Evolutionary conservation across 2,888 invertebrate genomes (phyloP), one percentile per base, ranked within the genome.

Genomic region (Dasypogon diadema): DNA sequence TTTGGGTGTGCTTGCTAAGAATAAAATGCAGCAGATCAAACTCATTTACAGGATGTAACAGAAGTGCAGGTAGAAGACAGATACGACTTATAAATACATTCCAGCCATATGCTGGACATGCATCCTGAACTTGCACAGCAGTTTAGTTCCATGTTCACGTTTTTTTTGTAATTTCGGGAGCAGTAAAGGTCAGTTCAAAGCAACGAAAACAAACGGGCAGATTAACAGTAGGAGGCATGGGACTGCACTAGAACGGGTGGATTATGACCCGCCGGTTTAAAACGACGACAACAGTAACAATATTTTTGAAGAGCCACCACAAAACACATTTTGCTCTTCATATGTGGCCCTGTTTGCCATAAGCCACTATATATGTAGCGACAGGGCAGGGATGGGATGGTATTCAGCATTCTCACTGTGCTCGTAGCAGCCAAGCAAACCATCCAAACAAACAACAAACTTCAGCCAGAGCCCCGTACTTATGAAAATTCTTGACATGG

Each of bases 401-500:
- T 12, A 42, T 42, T 42, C 8, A 42, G 42, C 1, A 42, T 42
- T 12, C n/a, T 3, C n/a, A n/a, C n/a, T 12, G 2, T 12, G 1
- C 42, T 12, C 42, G 16, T 21, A 16, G 18, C 8, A 1, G n/a
- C 21, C 16, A 51, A 2, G 18, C 16, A 51, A 51, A 5, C 18
- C 34, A 34, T 74, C 55, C 37, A 22, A 26, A 42, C 74, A 48
- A 73, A 73, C 18, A 56, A 34, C 42, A 37, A 21, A 37, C 16
- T 48, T 58, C 26, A 60, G 18, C 51, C 60, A 18, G 54, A 22
- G 54, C 73, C 34, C n/a, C 42, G 56, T 22, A 54, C 73, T 76
- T 73, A 76, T 76, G 76, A 76, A 76, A 73, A 76, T 76, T 76
- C 76, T 73, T 76, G 72, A 73, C 76, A 60, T 72, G 60, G 51